These are phyloP conservation scores for Tuta absoluta DNA, from an alignment of 2,888 invertebrate species.

Conservation along the genomic window DNA sequence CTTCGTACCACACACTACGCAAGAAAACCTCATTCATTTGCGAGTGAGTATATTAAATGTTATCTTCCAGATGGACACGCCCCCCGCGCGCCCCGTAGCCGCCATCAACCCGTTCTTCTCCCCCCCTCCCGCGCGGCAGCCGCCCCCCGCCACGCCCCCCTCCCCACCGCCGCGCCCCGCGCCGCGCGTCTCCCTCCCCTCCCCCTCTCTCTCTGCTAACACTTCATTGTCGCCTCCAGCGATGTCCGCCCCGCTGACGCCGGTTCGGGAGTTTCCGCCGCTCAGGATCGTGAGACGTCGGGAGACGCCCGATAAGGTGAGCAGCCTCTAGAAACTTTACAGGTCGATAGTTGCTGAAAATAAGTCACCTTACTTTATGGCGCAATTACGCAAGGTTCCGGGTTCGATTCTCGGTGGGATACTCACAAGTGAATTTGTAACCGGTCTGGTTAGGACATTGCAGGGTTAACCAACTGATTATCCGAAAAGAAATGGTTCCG, in stretches of 20 bases:
- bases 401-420: too few relatives aligned
- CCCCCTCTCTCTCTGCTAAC: slow-evolving; percentile 7
- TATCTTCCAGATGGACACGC: slow-evolving; percentile 8
- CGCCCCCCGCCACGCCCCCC: slow-evolving; percentile 35
- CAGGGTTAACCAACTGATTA: too few relatives aligned
- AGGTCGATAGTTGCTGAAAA: too few relatives aligned
- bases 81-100: slow-evolving; percentile 29
- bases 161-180: slow-evolving; percentile 39
- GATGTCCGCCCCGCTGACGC: slow-evolving; percentile 12
- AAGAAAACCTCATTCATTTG: background rate
- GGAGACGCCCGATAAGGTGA: slow-evolving; percentile 27
- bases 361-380: too few relatives aligned
- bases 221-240: slow-evolving; percentile 44
- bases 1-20: too few relatives aligned
- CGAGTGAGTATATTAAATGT: background rate
- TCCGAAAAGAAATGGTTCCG: too few relatives aligned
- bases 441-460: too few relatives aligned
- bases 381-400: too few relatives aligned
- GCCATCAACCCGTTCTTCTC: slow-evolving; percentile 38
- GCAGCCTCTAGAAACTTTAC: background rate
- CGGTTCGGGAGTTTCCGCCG: slow-evolving; percentile 24
- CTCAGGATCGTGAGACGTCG: slow-evolving; percentile 38
- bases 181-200: slow-evolving; percentile 39
- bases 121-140: slow-evolving; percentile 33
- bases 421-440: too few relatives aligned